A percentile compares a stretch with the other conserved stretches of the same genome.
phyloP scores from a whole-genome alignment of 64 coral and sea anemone genomes.

The Pocillopora damicornis region DNA sequence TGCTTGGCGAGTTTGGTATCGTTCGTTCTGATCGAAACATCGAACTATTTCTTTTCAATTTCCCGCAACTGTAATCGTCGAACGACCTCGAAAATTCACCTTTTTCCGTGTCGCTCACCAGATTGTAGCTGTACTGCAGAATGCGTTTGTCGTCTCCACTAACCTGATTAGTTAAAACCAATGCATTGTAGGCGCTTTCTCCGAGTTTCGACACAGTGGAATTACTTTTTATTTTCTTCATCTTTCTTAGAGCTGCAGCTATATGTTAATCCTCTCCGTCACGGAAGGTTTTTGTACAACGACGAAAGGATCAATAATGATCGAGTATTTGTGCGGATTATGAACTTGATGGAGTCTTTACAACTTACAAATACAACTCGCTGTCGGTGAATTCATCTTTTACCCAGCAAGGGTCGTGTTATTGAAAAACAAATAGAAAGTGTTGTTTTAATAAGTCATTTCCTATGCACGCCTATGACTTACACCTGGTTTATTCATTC shows the following conservation, averaged over 20 bases:
- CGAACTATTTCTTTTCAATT: not conserved
- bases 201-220: conserved; percentile 13
- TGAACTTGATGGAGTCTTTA: not conserved
- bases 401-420: not conserved
- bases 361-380: not conserved
- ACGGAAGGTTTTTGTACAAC: not conserved
- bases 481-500: conserved; percentile 15
- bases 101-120: not conserved
- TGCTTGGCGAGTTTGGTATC: not conserved
- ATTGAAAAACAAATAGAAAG: not conserved
- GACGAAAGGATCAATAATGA: not conserved
- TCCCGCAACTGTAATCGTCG: not conserved
- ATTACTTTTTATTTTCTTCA: not conserved
- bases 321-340: too few species aligned
- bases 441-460: not conserved
- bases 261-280: not conserved
- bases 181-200: conserved; percentile 32
- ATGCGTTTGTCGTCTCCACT: conserved; percentile 19
- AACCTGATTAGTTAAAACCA: conserved; percentile 17
- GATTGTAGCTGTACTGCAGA: conserved; percentile 16
- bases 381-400: not conserved
- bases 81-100: not conserved
- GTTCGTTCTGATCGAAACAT: not conserved
- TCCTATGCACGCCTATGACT: not conserved
- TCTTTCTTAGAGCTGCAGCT: not conserved